Base-by-base conservation (phyloP, 2,888 invertebrate species). In the Pristionchus mayeri region DNA sequence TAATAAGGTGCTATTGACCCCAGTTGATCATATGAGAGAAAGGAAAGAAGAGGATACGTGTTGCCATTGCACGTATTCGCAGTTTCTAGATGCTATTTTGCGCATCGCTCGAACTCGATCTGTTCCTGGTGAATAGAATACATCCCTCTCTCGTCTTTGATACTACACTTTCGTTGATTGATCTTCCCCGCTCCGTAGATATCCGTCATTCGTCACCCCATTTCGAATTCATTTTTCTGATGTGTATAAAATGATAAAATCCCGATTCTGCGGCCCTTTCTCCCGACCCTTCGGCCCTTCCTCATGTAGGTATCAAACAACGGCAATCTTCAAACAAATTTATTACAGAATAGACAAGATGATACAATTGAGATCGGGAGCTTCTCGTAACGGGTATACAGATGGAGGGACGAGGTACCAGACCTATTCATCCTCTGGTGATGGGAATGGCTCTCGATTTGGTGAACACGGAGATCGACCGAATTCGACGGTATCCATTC, bases 381-480 rank as follows among this genome's bases (percentile, higher is more conserved):
- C 63, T 63, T 34, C 63, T 63, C 63, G 34, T 63, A 63, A 34
- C 21, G 63, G 63, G 63, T 34, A 34, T 34, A 63, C 63, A 63
- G 34, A 34, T 63, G 63, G n/a, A n/a, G 30, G 27, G 30, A 34
- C 18, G 21, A 18, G 16, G 34, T 16, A 34, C 34, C 30, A 75
- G 44, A 13, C 13, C 24, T n/a, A n/a, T 40, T 57, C 27, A 80
- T 30, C 80, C 80, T n/a, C 54, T 37, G 21, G 54, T 57, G 37
- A 84, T 84, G 71, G 84, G 71, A 54, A 84, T 84, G 48, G 71
- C 75, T 44, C 75, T 60, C 7, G 67, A 1, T 24, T 71, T 52
- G 3, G 21, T 37, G 13, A 63, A n/a, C n/a, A n/a, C n/a, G n/a
- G n/a, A n/a, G n/a, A n/a, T n/a, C n/a, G n/a, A n/a, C n/a, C n/a